Evolutionary conservation across 2,113 vertebrate species (phyloP).

Genomic region (Chaenocephalus aceratus): DNA sequence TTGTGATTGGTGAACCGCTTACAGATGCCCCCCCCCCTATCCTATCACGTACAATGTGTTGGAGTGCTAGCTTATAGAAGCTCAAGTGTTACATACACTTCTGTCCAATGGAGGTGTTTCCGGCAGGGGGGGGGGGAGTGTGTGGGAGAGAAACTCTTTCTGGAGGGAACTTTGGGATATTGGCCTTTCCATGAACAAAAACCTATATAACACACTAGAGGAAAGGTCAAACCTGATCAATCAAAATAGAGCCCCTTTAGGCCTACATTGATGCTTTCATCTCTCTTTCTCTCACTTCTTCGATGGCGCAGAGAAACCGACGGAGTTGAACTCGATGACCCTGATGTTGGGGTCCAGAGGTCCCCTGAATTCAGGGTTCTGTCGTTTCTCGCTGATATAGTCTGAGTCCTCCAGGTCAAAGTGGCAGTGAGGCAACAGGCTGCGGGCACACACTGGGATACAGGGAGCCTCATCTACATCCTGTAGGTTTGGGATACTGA

Average conservation of each 20-base stretch:
- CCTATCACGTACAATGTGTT: too few relatives aligned
- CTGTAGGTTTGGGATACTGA: slow-evolving; percentile 89
- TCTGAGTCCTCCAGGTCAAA: slow-evolving; percentile 91
- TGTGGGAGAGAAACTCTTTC: too few relatives aligned
- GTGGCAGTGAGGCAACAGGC: slow-evolving; percentile 87
- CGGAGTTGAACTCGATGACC: slow-evolving; percentile 86
- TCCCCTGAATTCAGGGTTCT: slow-evolving; percentile 67
- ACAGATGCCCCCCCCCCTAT: too few relatives aligned
- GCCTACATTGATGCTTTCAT: neutral
- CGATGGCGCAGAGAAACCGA: slow-evolving; percentile 79
- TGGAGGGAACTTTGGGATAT: too few relatives aligned
- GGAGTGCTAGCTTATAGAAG: too few relatives aligned
- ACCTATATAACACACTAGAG: too few relatives aligned
- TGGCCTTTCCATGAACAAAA: too few relatives aligned
- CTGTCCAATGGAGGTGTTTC: too few relatives aligned
- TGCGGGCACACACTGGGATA: slow-evolving; percentile 82
- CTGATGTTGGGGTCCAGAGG: slow-evolving; percentile 81
- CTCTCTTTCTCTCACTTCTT: slow-evolving; percentile 75
- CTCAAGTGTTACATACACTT: too few relatives aligned
- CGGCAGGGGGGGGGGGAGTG: too few relatives aligned
- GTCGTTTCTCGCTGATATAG: slow-evolving; percentile 80
- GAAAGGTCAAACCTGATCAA: too few relatives aligned
- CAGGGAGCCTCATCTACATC: slow-evolving; percentile 71
- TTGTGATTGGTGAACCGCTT: too few relatives aligned
- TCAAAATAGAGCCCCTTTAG: neutral